phyloP scores from a whole-genome alignment of 2,113 vertebrate species.

The Plestiodon gilberti region DNA sequence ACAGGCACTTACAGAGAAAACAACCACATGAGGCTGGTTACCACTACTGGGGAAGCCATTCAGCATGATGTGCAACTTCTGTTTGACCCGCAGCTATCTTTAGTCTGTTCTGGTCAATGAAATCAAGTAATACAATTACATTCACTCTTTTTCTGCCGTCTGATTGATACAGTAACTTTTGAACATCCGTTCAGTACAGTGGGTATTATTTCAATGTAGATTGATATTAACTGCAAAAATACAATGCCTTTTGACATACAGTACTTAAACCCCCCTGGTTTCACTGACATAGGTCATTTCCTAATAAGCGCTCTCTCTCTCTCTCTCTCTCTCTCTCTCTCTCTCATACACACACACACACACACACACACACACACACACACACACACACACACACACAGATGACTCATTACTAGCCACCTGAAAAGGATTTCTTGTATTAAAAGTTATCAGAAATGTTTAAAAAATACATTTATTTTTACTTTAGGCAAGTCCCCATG shows the following conservation, averaged over 20 bases:
- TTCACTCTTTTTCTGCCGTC: background rate
- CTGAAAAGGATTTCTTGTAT: background rate
- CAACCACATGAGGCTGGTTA: background rate
- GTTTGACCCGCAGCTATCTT: background rate
- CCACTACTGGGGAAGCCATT: background rate
- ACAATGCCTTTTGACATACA: background rate
- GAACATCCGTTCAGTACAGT: background rate
- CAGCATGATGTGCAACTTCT: background rate
- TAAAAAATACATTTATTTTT: background rate
- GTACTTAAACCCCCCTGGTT: background rate
- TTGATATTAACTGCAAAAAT: background rate
- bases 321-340: too few relatives aligned
- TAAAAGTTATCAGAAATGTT: background rate
- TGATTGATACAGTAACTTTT: background rate
- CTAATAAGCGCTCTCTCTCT: too few relatives aligned
- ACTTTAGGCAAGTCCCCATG: constrained; percentile 38
- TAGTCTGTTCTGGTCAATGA: background rate
- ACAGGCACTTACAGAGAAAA: background rate
- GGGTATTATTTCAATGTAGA: background rate
- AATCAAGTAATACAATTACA: too few relatives aligned
- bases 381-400: background rate
- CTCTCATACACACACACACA: too few relatives aligned
- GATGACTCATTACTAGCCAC: background rate
- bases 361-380: too few relatives aligned
- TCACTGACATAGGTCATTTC: background rate